phyloP scores from a whole-genome alignment of 2,113 vertebrate species.

The Dipodomys merriami region DNA sequence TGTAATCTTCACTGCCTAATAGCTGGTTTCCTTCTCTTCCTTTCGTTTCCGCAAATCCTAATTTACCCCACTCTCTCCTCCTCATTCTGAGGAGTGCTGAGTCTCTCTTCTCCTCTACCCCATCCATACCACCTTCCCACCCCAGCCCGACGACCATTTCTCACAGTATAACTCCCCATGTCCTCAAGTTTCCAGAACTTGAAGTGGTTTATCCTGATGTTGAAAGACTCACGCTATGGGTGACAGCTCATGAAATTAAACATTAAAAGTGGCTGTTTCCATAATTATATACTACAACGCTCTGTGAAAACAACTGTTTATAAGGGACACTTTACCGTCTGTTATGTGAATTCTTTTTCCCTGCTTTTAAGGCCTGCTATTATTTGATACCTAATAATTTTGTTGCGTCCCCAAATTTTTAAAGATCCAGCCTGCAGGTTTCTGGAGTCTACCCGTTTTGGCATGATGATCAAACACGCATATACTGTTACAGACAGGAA shows the following conservation, averaged over 20 bases:
- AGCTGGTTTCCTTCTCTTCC: neutral
- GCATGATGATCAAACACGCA: neutral
- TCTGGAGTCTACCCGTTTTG: neutral
- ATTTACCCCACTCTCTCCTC: neutral
- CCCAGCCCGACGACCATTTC: constrained; percentile 32
- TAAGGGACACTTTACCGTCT: constrained; percentile 16
- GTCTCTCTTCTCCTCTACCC: neutral
- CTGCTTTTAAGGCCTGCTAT: constrained; percentile 11
- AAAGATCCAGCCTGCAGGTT: neutral
- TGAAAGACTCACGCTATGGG: constrained; percentile 41
- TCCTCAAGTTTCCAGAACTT: neutral
- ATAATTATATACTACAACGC: constrained; percentile 50
- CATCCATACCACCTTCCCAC: neutral
- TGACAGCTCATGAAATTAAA: constrained; percentile 63
- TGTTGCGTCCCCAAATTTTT: neutral
- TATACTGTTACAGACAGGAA: neutral
- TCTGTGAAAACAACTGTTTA: constrained; percentile 32
- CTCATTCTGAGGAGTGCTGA: neutral
- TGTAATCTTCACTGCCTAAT: neutral
- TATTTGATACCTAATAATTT: constrained; percentile 29
- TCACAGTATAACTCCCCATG: neutral
- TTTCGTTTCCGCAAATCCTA: neutral
- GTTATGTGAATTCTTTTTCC: neutral
- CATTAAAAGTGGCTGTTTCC: constrained; percentile 37
- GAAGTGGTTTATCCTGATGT: neutral